Base-by-base conservation (phyloP, 1,140 invertebrate species). In the Hylaeus volcanicus region DNA sequence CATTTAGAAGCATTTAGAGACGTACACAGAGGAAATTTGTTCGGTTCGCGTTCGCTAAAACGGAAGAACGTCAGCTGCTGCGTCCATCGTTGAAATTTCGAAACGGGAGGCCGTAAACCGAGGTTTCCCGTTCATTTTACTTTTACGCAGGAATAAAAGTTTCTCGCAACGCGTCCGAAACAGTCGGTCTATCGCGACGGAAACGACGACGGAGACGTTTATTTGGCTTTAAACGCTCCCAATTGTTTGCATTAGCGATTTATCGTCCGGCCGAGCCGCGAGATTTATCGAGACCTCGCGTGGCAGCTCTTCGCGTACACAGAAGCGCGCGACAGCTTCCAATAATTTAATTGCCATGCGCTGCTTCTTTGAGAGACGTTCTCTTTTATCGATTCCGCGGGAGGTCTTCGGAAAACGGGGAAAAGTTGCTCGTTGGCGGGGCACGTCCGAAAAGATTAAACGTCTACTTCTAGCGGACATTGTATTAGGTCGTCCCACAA, bases 241-340 rank as follows among this genome's bases (percentile, higher is more conserved):
- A 48, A 72, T 72, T 43, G 66, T 61, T 71, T 14, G 26, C 75
- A 55, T 11, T 1, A 37, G 65, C 65, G n/a, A 37, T 11, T 72
- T 72, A 72, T 53, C 56, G 41, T 5, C 68, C n/a, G 51, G 15
- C n/a, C 60, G 48, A 64, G 8, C 45, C n/a, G 3, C 45, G 53
- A 45, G 64, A 74, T 79, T 79, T 79, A 79, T 72, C 68, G 68
- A 63, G 60, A 15, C 15, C 8, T 48, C 5, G 41, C 43, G 9
- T 41, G 3, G 37, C 60, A 5, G 37, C 6, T 41, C 8, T 8
- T 41, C 55, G 55, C 5, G 15, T 1, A 39, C 9, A 8, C 58
- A 5, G 5, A 60, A 26, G 8, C 5, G 8, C 60, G n/a, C 5
- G 37, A 14, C 61, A 43, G 41, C 26, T 53, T 68, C 43, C 65